Base-by-base conservation (phyloP, 35 echinoderm and acorn worm species). In the Patiria miniata region DNA sequence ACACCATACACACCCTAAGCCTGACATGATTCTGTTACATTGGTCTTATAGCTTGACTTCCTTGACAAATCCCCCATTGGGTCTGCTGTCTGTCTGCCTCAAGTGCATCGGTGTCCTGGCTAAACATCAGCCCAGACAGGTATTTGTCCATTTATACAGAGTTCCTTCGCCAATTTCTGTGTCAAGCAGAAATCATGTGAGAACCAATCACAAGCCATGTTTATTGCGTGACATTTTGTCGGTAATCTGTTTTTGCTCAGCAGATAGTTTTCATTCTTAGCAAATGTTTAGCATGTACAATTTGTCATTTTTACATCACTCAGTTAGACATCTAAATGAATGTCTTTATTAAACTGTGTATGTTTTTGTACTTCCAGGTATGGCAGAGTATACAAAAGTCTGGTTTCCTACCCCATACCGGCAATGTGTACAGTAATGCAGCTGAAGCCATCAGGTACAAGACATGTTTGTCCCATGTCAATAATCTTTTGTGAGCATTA, bases 331-430 rank as follows among this genome's bases (percentile, higher is more conserved):
- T 37, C 1, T 30, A 1, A 37, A 26, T 78, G 4, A 5, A 19
- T 32, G 16, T 6, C 22, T 14, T 85, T 30, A 32, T 15, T 69
- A 38, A 61, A 6, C 3, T 68, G 8, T 61, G 5, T 14, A 83
- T 83, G 22, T 83, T 4, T n/a, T 83, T 9, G 42, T 47, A 16
- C 38, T 61, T 86, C 2, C 40, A 94, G 95, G 86, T 98, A 0
- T 98, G 95, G 95, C 85, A 94, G 52, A 32, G 40, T 16, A 77
- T 98, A 2, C 95, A 94, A 38, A 78, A 83, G 59, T 88, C 61
- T 51, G 92, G 89, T 33, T 98, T 98, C 59, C 86, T 98, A 1
- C 95, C 95, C 18, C 86, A 98, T 53, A 94, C 91, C 9, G 95
- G 95, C 14, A 98, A 90, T 36, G 60, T 98, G 10, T 98, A 94